phyloP scores from a whole-genome alignment of 2,113 vertebrate genomes.

The Peromyscus californicus region DNA sequence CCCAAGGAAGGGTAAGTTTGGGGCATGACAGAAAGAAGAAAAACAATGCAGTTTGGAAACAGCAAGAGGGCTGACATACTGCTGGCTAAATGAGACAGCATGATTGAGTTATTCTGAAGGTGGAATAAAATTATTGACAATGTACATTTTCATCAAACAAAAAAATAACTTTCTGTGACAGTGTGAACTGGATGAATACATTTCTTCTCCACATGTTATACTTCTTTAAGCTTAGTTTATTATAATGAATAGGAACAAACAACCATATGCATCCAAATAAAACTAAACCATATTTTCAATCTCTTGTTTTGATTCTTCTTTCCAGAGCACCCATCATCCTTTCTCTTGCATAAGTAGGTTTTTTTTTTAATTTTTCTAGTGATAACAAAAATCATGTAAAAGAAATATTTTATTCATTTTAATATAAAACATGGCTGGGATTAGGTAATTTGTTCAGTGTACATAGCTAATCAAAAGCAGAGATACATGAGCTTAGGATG shows the following conservation, averaged over 20 bases:
- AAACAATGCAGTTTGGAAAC: not conserved
- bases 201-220: not conserved
- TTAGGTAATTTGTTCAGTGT: not conserved
- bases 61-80: not conserved
- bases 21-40: not conserved
- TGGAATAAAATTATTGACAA: not conserved
- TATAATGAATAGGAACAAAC: not conserved
- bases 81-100: not conserved
- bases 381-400: not conserved
- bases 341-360: not conserved
- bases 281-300: not conserved
- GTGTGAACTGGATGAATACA: not conserved
- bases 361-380: not conserved
- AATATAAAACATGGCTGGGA: not conserved
- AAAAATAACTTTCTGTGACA: not conserved
- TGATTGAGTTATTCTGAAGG: not conserved
- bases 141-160: not conserved
- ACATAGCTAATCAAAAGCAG: not conserved
- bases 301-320: not conserved
- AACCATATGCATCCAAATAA: not conserved
- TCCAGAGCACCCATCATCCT: no score
- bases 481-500: not conserved
- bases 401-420: not conserved
- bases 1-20: not conserved
- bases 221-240: not conserved